Percentiles rank a stretch among this genome's conserved stretches.
Evolutionary conservation across 2,113 vertebrate species (phyloP).

Genomic region (Microtus pennsylvanicus): DNA sequence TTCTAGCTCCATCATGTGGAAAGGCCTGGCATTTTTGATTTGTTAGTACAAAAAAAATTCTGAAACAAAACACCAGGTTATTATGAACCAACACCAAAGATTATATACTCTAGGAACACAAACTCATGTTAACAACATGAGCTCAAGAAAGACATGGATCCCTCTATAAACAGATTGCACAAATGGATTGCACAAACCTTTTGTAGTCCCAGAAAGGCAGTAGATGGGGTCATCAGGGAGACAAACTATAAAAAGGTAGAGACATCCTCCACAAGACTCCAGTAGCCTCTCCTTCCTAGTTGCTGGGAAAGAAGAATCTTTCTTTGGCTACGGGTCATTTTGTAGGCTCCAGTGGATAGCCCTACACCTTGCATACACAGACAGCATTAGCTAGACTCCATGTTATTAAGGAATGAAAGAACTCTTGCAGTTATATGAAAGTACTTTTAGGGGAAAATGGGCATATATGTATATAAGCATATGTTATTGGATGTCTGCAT

Average conservation of each 20-base stretch:
- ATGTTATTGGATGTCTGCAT: not conserved
- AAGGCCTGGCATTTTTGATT: constrained; percentile 1
- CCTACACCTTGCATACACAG: not conserved
- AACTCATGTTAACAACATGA: not conserved
- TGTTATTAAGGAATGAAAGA: not conserved
- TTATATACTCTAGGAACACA: not conserved
- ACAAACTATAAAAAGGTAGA: not conserved
- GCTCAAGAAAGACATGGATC: not conserved
- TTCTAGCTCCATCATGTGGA: constrained; percentile 1
- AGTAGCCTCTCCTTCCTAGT: not conserved
- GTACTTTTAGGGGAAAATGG: not conserved
- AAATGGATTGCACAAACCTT: not conserved
- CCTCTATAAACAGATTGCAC: not conserved
- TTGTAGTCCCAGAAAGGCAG: not conserved
- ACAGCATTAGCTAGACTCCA: not conserved
- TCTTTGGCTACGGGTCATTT: not conserved
- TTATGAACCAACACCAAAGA: not conserved
- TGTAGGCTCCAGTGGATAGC: not conserved
- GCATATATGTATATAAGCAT: not conserved
- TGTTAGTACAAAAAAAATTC: not conserved
- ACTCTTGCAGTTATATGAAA: too few species aligned
- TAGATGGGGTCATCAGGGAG: not conserved
- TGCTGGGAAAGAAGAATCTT: not conserved
- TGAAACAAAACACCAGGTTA: not conserved
- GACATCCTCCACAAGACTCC: not conserved